These are phyloP conservation scores for Austrofundulus limnaeus DNA, from an alignment of 2,113 vertebrate genomes.

Conservation along the genomic window DNA sequence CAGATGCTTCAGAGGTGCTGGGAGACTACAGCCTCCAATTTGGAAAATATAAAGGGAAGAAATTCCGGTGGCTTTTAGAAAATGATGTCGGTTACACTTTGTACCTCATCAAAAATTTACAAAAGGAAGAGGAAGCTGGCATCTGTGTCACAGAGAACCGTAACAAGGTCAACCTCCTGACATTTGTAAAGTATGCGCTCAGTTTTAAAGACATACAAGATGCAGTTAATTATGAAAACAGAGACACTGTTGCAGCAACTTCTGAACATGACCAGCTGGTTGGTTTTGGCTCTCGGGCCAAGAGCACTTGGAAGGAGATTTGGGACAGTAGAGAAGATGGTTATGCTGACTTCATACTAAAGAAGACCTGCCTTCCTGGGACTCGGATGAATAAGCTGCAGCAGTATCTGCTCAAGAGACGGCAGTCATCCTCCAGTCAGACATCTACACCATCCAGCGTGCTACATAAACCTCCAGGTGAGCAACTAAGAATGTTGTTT, in stretches of 20 bases:
- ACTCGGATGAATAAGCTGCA: background rate
- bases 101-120: background rate
- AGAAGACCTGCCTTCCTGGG: background rate
- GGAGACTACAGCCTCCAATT: constrained; percentile 1
- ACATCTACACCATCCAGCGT: no score
- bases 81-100: constrained; percentile 2
- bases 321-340: constrained; percentile 1
- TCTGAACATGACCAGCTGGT: background rate
- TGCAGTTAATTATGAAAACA: background rate
- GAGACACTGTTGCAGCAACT: background rate
- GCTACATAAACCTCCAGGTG: background rate
- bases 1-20: background rate
- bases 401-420: background rate
- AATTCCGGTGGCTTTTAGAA: background rate
- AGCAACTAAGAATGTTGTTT: background rate
- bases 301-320: constrained; percentile 4
- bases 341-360: background rate
- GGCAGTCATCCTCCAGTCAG: background rate
- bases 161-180: background rate
- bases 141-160: background rate
- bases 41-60: background rate
- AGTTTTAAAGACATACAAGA: background rate
- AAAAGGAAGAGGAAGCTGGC: background rate
- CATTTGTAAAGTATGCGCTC: background rate
- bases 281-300: background rate